Conservation (phyloP, 92 coral and sea anemone genomes). For the Epizoanthus illoricatus region DNA sequence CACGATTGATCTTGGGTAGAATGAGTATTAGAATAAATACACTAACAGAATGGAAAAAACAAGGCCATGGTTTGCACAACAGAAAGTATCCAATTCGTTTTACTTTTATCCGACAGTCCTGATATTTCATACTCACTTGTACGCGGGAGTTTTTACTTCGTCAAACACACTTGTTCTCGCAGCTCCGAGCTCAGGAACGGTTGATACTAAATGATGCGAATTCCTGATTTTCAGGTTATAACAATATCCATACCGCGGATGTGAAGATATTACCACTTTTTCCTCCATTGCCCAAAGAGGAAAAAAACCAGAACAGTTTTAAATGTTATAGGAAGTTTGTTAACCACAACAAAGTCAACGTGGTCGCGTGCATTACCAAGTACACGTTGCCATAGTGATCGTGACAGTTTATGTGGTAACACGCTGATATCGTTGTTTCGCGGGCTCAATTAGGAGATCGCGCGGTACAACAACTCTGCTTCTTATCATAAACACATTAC, state of each 20-base stretch:
- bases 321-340: no score
- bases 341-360: background rate
- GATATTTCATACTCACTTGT: conserved; percentile 72
- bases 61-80: no score
- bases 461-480: no score
- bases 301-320: background rate
- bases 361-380: conserved; percentile 29
- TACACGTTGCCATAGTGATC: conserved; percentile 15
- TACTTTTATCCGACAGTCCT: no score
- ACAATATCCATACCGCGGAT: conserved; percentile 63
- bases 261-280: conserved; percentile 60
- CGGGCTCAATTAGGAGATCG: no score
- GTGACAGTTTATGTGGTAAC: no score
- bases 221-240: conserved; percentile 56
- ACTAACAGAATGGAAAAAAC: no score
- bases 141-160: conserved; percentile 79
- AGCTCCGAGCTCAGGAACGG: conserved; percentile 67
- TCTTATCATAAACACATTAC: no score
- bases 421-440: no score
- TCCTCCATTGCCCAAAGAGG: conserved; percentile 50
- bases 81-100: no score
- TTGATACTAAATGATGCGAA: conserved; percentile 40
- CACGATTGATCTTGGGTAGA: no score
- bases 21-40: no score
- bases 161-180: conserved; percentile 68